phyloP scores from a whole-genome alignment of 2,888 invertebrate genomes.

The Eulithis testata region DNA sequence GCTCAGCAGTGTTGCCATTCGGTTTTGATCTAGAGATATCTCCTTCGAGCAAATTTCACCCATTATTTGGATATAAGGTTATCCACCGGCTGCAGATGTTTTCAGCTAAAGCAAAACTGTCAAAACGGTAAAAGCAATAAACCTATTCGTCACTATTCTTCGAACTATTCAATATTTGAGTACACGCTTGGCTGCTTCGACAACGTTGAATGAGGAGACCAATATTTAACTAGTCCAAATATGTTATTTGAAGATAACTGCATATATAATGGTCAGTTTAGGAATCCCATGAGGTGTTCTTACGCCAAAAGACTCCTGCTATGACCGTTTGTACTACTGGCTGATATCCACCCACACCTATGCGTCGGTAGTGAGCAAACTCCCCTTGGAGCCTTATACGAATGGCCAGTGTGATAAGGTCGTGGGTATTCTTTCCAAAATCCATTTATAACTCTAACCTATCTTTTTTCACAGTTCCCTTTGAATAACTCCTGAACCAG shows the following conservation, averaged over 20 bases:
- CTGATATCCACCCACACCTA: no score
- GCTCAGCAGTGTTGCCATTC: no score
- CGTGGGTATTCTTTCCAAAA: no score
- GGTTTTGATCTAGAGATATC: no score
- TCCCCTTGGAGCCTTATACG: no score
- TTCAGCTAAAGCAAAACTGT: not conserved
- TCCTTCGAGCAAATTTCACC: no score
- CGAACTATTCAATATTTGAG: slow-evolving; percentile 1
- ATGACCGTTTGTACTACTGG: no score
- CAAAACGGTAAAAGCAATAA: slow-evolving; percentile 2
- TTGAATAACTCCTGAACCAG: not conserved
- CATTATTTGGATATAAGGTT: no score
- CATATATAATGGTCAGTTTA: not conserved
- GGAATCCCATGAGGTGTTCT: not conserved
- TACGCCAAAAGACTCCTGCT: no score
- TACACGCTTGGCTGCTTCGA: not conserved
- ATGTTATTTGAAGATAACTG: not conserved
- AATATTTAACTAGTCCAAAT: not conserved
- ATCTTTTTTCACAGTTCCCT: not conserved
- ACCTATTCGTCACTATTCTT: not conserved
- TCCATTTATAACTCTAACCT: not conserved
- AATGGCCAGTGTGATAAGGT: no score
- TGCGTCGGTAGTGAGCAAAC: no score
- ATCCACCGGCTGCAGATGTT: no score
- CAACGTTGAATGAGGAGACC: not conserved